Conservation (phyloP, 92 coral and sea anemone genomes). For the Palythoa heliodiscus region DNA sequence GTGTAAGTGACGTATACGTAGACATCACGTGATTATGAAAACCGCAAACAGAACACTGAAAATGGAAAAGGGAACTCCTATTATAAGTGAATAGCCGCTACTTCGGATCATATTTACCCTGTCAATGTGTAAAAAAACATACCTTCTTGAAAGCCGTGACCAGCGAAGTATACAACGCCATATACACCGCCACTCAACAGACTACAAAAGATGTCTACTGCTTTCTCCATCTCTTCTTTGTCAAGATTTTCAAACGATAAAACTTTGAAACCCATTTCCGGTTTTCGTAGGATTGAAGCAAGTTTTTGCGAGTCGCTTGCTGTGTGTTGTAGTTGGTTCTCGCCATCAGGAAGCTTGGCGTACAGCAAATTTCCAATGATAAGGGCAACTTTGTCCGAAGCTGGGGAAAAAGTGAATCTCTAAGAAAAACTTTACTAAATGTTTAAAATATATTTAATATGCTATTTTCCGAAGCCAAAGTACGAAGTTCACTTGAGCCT, state of each 20-base stretch:
- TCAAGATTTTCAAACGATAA: conserved; percentile 87
- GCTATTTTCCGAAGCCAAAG: no score
- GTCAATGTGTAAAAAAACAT: not conserved
- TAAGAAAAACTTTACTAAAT: not conserved
- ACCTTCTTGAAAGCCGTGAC: conserved; percentile 92
- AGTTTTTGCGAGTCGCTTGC: conserved; percentile 82
- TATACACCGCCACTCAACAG: conserved; percentile 78
- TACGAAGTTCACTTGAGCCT: no score
- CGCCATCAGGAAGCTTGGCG: conserved; percentile 60
- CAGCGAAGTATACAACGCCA: conserved; percentile 91
- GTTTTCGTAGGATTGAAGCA: conserved; percentile 84
- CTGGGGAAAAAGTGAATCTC: conserved; percentile 21
- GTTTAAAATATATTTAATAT: not conserved
- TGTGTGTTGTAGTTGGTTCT: conserved; percentile 76
- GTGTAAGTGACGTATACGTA: no score
- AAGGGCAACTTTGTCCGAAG: conserved; percentile 87
- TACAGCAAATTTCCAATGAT: conserved; percentile 90
- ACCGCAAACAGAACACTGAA: no score
- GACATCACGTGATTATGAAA: no score
- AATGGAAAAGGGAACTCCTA: no score
- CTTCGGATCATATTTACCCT: no score
- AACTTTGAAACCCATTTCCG: conserved; percentile 94
- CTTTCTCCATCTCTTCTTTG: conserved; percentile 74
- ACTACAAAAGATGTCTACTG: conserved; percentile 66
- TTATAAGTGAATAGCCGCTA: no score